Conservation (phyloP, 37 sponge, comb jelly and placozoan genomes). For the Diacarnus erythraeanus region DNA sequence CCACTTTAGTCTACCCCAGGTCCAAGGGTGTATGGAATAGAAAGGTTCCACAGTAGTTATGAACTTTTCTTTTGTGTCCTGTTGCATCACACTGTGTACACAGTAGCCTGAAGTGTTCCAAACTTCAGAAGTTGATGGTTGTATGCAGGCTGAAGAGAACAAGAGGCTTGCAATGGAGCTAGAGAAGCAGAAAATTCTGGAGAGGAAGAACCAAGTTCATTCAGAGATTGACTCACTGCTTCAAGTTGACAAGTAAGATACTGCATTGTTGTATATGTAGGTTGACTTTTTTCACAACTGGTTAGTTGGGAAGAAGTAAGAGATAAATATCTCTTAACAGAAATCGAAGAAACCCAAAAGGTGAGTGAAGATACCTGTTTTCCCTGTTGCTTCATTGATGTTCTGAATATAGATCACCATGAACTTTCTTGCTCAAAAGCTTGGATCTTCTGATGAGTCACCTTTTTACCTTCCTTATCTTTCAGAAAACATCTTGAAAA, state of each 20-base stretch:
- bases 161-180: conserved; percentile 12
- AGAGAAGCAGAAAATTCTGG: conserved; percentile 8
- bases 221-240: background rate
- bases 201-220: conserved; percentile 8
- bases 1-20: too few relatives aligned
- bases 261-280: too few relatives aligned
- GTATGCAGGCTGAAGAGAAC: conserved; percentile 25
- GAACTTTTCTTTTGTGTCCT: too few relatives aligned
- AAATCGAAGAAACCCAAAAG: conserved; percentile 27
- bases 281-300: too few relatives aligned
- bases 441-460: background rate
- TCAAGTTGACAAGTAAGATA: conserved; percentile 7
- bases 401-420: conserved; percentile 1
- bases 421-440: background rate
- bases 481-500: background rate
- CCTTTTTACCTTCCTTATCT: conserved; percentile 11
- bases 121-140: too few relatives aligned
- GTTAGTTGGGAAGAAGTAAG: conserved; percentile 25
- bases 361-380: background rate
- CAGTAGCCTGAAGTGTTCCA: too few relatives aligned
- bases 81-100: too few relatives aligned
- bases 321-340: conserved; percentile 29
- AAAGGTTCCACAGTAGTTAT: too few relatives aligned
- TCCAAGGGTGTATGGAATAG: too few relatives aligned
- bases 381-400: background rate